Base-by-base conservation (phyloP, 1,140 invertebrate genomes). In the Drosophila sechellia region DNA sequence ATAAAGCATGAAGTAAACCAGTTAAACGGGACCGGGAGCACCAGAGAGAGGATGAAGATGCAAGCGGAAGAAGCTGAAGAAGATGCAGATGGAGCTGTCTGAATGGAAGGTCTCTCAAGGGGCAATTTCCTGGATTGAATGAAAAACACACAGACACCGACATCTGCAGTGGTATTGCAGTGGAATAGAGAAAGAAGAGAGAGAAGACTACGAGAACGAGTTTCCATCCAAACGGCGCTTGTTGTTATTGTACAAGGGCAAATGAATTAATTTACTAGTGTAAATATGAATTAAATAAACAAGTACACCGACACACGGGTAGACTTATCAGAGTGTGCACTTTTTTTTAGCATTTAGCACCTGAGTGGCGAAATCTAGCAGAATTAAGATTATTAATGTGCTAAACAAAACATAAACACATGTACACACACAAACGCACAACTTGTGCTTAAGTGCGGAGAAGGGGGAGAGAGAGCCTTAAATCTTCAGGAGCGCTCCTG, bases 351-450 rank as follows among this genome's bases (percentile, higher is more conserved):
- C 79, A 72, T 86, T 87, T 83, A 86, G 65, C 79, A 76, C 75
- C 58, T 70, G 42, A 54, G 49, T 72, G 59, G 37, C 57, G 61
- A 75, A 78, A 79, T 81, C 64, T 56, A 27, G 35, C 34, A 57
- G 72, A 77, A 63, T 71, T 68, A 60, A 75, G 60, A 70, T 81
- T 85, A 81, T 81, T 81, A 71, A 76, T 75, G 83, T 76, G 52
- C 79, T 87, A 87, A 81, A 79, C 83, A 86, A 86, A 84, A 83
- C 75, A 81, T 81, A 77, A 74, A 83, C 75, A 83, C 70, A 87
- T 53, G 39, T 37, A 66, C 31, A 61, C 43, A 70, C 64, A 72
- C 39, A 57, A 35, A 54, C 39, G 20, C 43, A 25, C 35, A 54
- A 34, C 15, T 17, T 34, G 25, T n/a, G 63, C 10, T 12, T 12